Percentiles rank a stretch among this genome's conserved stretches.
Conservation (phyloP, 2,797 vertebrate species). For the Pitangus sulphuratus region DNA sequence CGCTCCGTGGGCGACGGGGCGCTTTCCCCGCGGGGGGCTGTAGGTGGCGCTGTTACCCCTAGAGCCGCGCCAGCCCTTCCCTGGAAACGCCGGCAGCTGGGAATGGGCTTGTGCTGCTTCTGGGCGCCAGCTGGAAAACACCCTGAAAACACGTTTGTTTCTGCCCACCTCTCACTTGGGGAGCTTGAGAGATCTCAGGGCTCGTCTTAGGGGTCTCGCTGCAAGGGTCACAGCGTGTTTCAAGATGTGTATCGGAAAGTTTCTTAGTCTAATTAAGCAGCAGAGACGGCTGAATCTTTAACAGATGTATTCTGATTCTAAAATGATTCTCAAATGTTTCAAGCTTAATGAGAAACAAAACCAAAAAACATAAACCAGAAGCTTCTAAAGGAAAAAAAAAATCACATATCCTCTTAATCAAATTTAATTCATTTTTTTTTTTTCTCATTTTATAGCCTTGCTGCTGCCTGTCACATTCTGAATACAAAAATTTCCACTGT, state of each 20-base stretch:
- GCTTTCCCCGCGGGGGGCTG: neutral
- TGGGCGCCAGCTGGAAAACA: neutral
- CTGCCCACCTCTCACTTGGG: neutral
- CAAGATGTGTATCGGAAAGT: neutral
- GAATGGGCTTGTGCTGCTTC: neutral
- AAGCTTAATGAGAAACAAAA: neutral
- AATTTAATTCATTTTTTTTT: neutral
- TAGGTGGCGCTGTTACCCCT: conserved; percentile 39
- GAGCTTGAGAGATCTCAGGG: neutral
- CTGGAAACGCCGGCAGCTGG: neutral
- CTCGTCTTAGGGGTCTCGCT: neutral
- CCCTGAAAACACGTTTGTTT: neutral
- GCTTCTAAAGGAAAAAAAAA: neutral
- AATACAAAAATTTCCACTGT: conserved; percentile 8
- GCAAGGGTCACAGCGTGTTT: neutral
- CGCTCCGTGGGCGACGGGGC: neutral
- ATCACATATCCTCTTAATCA: neutral
- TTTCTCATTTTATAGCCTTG: neutral
- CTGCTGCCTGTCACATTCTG: neutral
- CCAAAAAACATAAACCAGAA: neutral
- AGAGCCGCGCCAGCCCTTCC: neutral
- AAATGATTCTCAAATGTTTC: neutral
- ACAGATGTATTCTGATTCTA: neutral
- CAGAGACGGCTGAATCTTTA: neutral
- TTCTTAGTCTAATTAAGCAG: neutral